A percentile compares a stretch with the other conserved stretches of the same genome.
phyloP scores from a whole-genome alignment of 2,888 invertebrate species.

The Ellobium chinense region DNA sequence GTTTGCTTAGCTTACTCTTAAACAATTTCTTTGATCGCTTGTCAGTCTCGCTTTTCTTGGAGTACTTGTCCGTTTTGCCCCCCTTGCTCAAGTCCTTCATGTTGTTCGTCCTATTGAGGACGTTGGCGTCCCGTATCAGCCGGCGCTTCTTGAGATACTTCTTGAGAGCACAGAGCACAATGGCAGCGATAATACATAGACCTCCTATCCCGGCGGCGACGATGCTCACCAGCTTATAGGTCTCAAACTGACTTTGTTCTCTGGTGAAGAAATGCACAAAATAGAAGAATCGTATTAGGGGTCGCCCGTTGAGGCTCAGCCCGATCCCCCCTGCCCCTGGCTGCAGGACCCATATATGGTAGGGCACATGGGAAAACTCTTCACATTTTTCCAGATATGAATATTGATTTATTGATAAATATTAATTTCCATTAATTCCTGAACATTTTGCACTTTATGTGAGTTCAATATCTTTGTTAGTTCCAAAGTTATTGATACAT shows the following conservation, averaged over 20 bases:
- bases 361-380: too few species aligned
- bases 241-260: neutral
- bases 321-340: too few species aligned
- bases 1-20: constrained; percentile 11
- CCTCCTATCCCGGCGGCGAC: neutral
- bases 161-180: neutral
- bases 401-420: too few species aligned
- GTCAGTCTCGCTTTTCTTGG: neutral
- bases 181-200: neutral
- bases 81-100: neutral
- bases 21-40: neutral
- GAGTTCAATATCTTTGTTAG: too few species aligned
- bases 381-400: too few species aligned
- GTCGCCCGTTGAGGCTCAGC: too few species aligned
- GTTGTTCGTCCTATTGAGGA: neutral
- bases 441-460: too few species aligned
- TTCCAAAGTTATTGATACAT: too few species aligned
- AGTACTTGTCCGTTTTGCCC: neutral
- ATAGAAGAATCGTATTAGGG: too few species aligned
- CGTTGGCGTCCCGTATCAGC: neutral
- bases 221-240: neutral
- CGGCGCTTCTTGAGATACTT: neutral
- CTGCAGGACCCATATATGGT: too few species aligned
- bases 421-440: too few species aligned
- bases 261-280: too few species aligned